Evolutionary conservation across 2,113 vertebrate genomes (phyloP).

Genomic region (Oryctolagus cuniculus): mOryCun1.1 NC_091452.1:3824501-3825000

Average conservation of each 20-base stretch:
- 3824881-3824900: background rate
- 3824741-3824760: background rate
- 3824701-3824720: no score
- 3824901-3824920: background rate
- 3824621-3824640: background rate
- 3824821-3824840: accelerated
- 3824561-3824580: background rate
- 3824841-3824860: no score
- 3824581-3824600: background rate
- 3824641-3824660: background rate
- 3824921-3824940: background rate
- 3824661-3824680: background rate
- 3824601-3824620: background rate
- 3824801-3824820: accelerated
- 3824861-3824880: background rate
- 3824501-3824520: accelerated
- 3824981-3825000: background rate
- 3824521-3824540: no score
- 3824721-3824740: background rate
- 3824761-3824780: background rate
- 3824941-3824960: background rate
- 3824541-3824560: accelerated
- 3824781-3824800: background rate
- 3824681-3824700: no score
- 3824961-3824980: background rate